Conservation (phyloP, 2,888 invertebrate genomes). For the Scaptomyza parva region DNA sequence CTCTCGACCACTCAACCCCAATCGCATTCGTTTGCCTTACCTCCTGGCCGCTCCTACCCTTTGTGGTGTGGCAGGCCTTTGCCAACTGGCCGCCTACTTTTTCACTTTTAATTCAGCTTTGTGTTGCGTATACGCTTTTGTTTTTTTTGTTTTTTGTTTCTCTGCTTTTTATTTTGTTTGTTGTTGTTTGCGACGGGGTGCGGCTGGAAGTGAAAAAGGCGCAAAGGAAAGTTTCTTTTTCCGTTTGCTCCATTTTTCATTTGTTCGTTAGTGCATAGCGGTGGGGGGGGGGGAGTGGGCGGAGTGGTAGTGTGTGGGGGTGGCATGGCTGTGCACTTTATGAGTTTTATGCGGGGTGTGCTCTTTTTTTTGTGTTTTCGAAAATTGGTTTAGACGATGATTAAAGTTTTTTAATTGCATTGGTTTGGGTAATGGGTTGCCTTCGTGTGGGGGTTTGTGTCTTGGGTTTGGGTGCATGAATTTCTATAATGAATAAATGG, state of each 20-base stretch:
- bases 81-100: conserved; percentile 57
- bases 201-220: conserved; percentile 18
- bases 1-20: conserved; percentile 54
- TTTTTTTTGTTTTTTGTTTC: conserved; percentile 7
- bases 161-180: conserved; percentile 23
- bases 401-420: conserved; percentile 56
- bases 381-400: conserved; percentile 36
- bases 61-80: too few relatives aligned
- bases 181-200: conserved; percentile 11
- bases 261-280: neutral
- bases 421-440: conserved; percentile 2
- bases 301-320: neutral
- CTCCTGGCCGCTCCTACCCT: too few relatives aligned
- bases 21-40: conserved; percentile 17
- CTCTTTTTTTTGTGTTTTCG: conserved; percentile 33
- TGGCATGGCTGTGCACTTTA: conserved; percentile 35
- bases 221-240: conserved; percentile 46
- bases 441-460: neutral
- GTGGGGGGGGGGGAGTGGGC: neutral
- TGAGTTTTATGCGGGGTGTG: conserved; percentile 30
- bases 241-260: conserved; percentile 50
- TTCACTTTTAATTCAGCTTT: conserved; percentile 62
- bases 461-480: neutral
- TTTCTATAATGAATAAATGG: conserved; percentile 1
- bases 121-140: conserved; percentile 15